Evolutionary conservation across 92 coral and sea anemone genomes (phyloP).

Genomic region (Metridium senile): DNA sequence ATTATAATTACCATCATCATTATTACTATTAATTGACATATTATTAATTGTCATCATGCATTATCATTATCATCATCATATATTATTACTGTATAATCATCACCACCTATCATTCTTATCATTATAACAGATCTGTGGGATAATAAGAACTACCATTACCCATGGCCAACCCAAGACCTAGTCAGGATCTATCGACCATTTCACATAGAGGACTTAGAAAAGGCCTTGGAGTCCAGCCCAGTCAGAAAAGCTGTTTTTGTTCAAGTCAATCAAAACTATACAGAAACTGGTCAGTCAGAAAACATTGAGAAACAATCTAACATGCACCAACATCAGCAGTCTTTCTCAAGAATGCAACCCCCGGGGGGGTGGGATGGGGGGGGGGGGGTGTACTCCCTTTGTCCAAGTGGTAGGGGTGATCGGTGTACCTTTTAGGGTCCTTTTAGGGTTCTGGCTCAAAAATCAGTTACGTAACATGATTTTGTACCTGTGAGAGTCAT

Average conservation of each 20-base stretch:
- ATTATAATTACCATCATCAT: no score
- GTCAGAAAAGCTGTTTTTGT: slow-evolving; percentile 70
- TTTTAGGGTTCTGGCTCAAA: no score
- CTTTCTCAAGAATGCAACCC: no score
- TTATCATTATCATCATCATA: no score
- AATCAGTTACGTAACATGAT: no score
- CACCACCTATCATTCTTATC: background rate
- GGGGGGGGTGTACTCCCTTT: no score
- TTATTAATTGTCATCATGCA: no score
- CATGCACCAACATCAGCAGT: background rate
- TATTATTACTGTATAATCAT: background rate
- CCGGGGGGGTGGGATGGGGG: no score
- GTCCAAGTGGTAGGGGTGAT: no score
- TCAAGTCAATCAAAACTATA: slow-evolving; percentile 81
- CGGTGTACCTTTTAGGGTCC: no score
- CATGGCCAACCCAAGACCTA: slow-evolving; percentile 74
- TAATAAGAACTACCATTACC: slow-evolving; percentile 55
- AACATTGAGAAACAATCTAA: background rate
- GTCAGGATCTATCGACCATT: slow-evolving; percentile 66
- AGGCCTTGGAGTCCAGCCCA: slow-evolving; percentile 57
- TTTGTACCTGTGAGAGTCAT: no score
- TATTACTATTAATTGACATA: no score
- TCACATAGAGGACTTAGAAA: slow-evolving; percentile 49
- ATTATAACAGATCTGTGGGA: slow-evolving; percentile 85
- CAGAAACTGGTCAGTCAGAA: slow-evolving; percentile 67